Base-by-base conservation (phyloP, 2,888 invertebrate species). In the Rhopalosiphum nymphaeae region DNA sequence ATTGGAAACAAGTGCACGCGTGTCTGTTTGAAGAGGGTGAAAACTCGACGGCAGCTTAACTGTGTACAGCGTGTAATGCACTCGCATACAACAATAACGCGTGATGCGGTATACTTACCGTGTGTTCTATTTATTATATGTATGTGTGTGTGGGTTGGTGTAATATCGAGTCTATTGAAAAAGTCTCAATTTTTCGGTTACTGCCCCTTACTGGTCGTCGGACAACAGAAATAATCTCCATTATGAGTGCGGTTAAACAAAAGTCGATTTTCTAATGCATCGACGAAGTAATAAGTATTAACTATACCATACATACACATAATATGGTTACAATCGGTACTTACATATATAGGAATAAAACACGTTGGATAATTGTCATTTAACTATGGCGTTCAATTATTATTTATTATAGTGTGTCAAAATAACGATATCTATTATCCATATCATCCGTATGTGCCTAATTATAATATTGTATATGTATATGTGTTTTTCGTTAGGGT, bases 1-100 rank as follows among this genome's bases (percentile, higher is more conserved):
- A 61, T 67, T n/a, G 57, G 26, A 90, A 90, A 88, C 36, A 36
- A 53, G 53, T 86, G 57, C 57, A 42, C 57, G 44, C 46, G 91
- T 53, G 91, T 44, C 61, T 53, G 67, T 67, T 88, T 53, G 87
- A 88, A 92, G 42, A 88, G 88, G 88, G 92, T 53, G 88, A 92
- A 49, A 67, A 57, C 67, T 36, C 87, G 42, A 42, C 29, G 87
- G 61, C 49, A 49, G 61, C 86, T 46, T 86, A 91, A 86, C 85
- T 53, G 42, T 57, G 29, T 61, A 90, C 61, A 26, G 36, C 36
- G 44, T 49, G 36, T 29, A 61, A 42, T 49, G 42, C 67, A 36
- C 84, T 56, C 42, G 85, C 85, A n/a, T 42, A 44, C 91, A 56
- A 91, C 53, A 44, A 91, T 85, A 44, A 84, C 36, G 49, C 56